A percentile compares a stretch with the other conserved stretches of the same genome.
Evolutionary conservation across 2,113 vertebrate genomes (phyloP).

Genomic region (Catharus bicknelli): DNA sequence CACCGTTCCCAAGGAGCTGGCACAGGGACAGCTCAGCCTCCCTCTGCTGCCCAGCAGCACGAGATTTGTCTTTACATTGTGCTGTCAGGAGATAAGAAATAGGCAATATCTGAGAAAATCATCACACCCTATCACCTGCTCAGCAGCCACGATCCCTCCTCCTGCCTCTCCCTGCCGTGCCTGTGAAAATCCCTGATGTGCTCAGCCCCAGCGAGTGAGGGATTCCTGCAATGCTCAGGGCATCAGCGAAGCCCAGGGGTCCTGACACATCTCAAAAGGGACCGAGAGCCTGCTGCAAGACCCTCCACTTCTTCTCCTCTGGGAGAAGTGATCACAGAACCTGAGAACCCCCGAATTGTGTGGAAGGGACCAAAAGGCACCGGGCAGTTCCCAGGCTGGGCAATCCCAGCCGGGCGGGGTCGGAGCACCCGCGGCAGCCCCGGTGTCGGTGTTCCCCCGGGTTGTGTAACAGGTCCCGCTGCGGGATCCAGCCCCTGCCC

Average conservation of each 20-base stretch:
- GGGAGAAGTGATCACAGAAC: background rate
- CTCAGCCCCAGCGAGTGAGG: background rate
- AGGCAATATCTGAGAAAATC: background rate
- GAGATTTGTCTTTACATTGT: background rate
- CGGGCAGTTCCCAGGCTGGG: background rate
- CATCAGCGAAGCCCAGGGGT: too few relatives aligned
- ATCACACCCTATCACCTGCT: background rate
- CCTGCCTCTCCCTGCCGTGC: background rate
- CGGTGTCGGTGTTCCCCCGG: fast-evolving
- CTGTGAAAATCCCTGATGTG: background rate
- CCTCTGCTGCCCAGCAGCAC: background rate
- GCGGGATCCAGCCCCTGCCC: background rate
- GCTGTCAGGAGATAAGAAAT: background rate
- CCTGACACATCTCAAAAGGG: background rate
- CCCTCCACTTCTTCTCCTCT: background rate
- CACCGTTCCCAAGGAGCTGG: background rate
- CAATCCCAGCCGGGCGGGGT: fast-evolving
- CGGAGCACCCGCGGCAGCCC: fast-evolving
- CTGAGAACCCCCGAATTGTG: fast-evolving
- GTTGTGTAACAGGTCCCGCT: background rate
- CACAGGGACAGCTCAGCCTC: background rate
- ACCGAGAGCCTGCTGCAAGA: background rate
- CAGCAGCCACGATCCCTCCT: background rate
- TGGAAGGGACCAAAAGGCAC: background rate
- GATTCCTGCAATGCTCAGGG: background rate